phyloP scores from a whole-genome alignment of 1,140 invertebrate genomes.

The Ectropis grisescens region DNA sequence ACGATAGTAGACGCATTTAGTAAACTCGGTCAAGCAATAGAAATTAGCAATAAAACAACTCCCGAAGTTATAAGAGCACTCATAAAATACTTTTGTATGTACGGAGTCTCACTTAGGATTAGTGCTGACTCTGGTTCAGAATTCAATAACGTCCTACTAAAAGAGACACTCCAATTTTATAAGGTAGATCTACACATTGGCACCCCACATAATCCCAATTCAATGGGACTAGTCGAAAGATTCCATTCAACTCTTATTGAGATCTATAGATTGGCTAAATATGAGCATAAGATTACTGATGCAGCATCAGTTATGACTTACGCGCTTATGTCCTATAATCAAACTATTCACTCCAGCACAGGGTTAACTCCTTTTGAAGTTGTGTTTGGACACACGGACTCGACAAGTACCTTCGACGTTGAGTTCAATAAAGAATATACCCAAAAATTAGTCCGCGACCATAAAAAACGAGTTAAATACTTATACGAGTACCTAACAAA shows the following conservation, averaged over 20 bases:
- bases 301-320: conserved; percentile 12
- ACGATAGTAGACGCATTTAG: neutral
- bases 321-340: conserved; percentile 9
- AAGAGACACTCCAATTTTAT: conserved; percentile 18
- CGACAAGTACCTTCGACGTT: conserved; percentile 3
- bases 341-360: conserved; percentile 12
- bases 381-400: conserved; percentile 13
- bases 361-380: conserved; percentile 15
- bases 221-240: conserved; percentile 26
- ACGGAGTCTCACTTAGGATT: conserved; percentile 14
- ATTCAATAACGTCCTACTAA: conserved; percentile 25
- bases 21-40: neutral
- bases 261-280: conserved; percentile 24
- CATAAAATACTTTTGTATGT: neutral
- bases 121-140: conserved; percentile 18
- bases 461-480: conserved; percentile 7
- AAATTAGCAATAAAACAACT: neutral
- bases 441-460: conserved; percentile 14
- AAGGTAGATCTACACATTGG: conserved; percentile 27
- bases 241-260: conserved; percentile 28
- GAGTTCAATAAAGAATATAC: conserved; percentile 7
- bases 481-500: neutral
- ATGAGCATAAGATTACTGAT: conserved; percentile 17
- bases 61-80: neutral
- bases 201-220: conserved; percentile 30